Conservation (phyloP, 2,888 invertebrate species). For the Agrochola circellaris region DNA sequence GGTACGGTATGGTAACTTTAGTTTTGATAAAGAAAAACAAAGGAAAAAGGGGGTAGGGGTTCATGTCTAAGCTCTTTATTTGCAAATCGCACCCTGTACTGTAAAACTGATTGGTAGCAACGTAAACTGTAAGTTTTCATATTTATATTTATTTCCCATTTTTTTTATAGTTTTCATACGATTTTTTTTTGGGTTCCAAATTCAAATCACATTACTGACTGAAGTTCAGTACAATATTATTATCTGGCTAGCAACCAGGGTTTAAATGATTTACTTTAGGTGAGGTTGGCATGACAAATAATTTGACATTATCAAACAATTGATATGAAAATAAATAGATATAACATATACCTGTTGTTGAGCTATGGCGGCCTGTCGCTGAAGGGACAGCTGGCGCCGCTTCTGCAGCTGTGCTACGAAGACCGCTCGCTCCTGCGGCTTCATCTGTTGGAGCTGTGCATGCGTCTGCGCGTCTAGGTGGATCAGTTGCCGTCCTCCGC, state of each 20-base stretch:
- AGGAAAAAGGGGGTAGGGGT: background rate
- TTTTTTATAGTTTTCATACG: background rate
- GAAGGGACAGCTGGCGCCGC: conserved; percentile 90
- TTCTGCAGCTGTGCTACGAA: conserved; percentile 95
- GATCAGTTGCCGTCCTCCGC: conserved; percentile 92
- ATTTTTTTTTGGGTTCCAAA: background rate
- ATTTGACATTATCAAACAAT: background rate
- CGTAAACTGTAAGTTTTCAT: background rate
- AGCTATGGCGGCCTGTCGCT: conserved; percentile 87
- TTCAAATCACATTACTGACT: background rate
- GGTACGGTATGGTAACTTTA: no score
- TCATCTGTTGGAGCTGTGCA: conserved; percentile 95
- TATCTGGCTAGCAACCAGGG: background rate
- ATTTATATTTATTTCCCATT: no score
- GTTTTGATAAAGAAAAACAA: background rate
- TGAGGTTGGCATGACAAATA: no score
- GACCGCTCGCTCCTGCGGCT: conserved; percentile 94
- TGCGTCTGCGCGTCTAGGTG: conserved; percentile 96
- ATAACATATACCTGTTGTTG: conserved; percentile 82
- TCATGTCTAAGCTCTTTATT: background rate
- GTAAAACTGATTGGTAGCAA: background rate
- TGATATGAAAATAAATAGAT: background rate
- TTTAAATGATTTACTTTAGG: background rate
- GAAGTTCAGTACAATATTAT: background rate
- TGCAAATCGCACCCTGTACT: background rate